phyloP scores from a whole-genome alignment of 2,797 vertebrate genomes.

The Xenentodon cancila region DNA sequence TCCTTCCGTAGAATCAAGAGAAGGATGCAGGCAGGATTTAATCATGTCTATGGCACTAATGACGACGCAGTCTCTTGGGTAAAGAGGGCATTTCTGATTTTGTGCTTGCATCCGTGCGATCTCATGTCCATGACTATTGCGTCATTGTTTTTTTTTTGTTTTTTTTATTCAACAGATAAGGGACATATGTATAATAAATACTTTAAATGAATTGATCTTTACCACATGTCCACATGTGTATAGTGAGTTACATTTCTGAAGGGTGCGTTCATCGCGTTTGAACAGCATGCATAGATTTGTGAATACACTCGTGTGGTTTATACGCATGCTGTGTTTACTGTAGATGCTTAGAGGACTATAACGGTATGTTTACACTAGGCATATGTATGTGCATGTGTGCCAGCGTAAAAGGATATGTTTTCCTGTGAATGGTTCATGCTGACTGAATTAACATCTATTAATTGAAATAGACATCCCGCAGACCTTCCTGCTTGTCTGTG shows the following conservation, averaged over 20 bases:
- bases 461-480: conserved; percentile 19
- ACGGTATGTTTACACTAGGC: conserved; percentile 44
- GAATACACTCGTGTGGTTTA: conserved; percentile 69
- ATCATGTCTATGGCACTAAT: conserved; percentile 69
- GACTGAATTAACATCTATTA: conserved; percentile 32
- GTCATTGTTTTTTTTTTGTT: conserved; percentile 78
- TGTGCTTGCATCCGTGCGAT: conserved; percentile 58
- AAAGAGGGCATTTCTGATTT: conserved; percentile 60
- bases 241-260: conserved; percentile 65
- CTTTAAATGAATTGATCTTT: conserved; percentile 77
- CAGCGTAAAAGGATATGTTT: conserved; percentile 9
- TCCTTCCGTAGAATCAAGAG: conserved; percentile 74
- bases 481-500: conserved; percentile 25
- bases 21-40: conserved; percentile 77
- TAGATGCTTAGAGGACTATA: conserved; percentile 50
- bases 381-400: conserved; percentile 37
- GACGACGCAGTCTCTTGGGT: conserved; percentile 70
- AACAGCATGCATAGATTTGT: conserved; percentile 63
- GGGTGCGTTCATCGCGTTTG: conserved; percentile 56
- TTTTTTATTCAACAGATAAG: conserved; percentile 73
- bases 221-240: conserved; percentile 63
- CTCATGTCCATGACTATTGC: conserved; percentile 68
- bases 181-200: conserved; percentile 76
- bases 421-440: background rate
- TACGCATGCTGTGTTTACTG: conserved; percentile 67